Evolutionary conservation across 2,888 invertebrate genomes (phyloP), one percentile per base, ranked within the genome.

Genomic region (Periphyllus acericola): DNA sequence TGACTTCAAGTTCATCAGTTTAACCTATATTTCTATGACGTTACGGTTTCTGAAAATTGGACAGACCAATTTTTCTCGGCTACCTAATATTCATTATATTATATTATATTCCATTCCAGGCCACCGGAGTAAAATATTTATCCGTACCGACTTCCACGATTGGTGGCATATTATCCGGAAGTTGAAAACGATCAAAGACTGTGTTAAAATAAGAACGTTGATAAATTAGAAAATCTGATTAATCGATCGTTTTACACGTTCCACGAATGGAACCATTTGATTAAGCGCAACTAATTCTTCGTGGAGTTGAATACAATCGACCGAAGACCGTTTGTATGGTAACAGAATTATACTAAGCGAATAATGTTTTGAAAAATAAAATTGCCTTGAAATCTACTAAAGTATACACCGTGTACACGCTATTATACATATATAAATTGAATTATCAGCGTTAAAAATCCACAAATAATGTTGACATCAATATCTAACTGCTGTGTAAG

Each of bases 1-100:
- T 78, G 68, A 68, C 76, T 66, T 66, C 66, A 66, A 76, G 68
- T 84, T 76, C 68, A 34, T 82, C 66, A 34, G 52, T 78, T 52
- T 85, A 85, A 78, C 68, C 78, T 68, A 85, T 85, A 68, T 78
- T 52, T 14, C n/a, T 5, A 40, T n/a, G 68, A 11, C 25, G 17
- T 40, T 83, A 60, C 29, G 60, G 14, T 75, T 46, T 17, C n/a
- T 46, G 66, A 66, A 84, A 66, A 40, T 40, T 3, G 25, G 29
- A 60, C 36, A 25, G 74, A 84, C 25, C 66, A 25, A 46, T 76
- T 84, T 76, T 76, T 9, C 46, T 40, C 40, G 14, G 66, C 19
- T 66, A 66, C 34, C 21, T 36, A 46, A 14, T 14, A 46, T 1
- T n/a, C n/a, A n/a, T 1, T 46, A 2, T 46, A 78, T 66, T 36